Conservation (phyloP, 2,888 invertebrate species). For the Agrotis exclamationis region DNA sequence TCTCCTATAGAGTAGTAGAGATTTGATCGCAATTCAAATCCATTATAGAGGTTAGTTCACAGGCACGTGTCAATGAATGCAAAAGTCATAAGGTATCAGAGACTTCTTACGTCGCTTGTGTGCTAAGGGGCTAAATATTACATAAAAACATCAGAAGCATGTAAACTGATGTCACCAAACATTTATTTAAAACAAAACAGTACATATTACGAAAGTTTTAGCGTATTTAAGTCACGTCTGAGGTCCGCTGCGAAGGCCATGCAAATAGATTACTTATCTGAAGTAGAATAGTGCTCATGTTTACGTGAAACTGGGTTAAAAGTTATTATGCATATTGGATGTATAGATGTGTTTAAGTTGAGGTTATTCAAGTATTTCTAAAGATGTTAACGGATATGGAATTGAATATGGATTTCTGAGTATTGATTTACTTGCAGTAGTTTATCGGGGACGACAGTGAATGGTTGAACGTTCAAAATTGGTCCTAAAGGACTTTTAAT, state of each 20-base stretch:
- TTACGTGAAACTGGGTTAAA: conserved; percentile 44
- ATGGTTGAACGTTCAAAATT: too few relatives aligned
- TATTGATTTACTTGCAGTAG: neutral
- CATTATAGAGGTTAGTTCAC: too few relatives aligned
- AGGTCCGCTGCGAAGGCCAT: conserved; percentile 52
- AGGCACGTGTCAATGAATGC: too few relatives aligned
- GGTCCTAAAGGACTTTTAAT: neutral
- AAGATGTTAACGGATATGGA: neutral
- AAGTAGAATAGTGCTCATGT: conserved; percentile 14
- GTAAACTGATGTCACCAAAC: conserved; percentile 29
- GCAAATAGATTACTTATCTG: conserved; percentile 51
- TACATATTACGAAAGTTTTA: conserved; percentile 45
- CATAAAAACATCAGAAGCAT: neutral
- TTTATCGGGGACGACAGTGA: too few relatives aligned
- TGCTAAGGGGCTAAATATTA: too few relatives aligned
- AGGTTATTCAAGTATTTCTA: neutral
- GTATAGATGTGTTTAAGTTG: conserved; percentile 13
- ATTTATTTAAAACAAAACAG: conserved; percentile 30
- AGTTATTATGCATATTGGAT: conserved; percentile 23
- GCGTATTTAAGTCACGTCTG: conserved; percentile 58
- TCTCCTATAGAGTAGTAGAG: too few relatives aligned
- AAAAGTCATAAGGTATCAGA: too few relatives aligned
- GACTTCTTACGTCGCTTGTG: too few relatives aligned
- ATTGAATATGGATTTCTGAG: neutral
- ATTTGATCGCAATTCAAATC: too few relatives aligned